These are phyloP conservation scores for Ciconia boyciana DNA, from an alignment of 2,113 vertebrate species.

Conservation along the genomic window DNA sequence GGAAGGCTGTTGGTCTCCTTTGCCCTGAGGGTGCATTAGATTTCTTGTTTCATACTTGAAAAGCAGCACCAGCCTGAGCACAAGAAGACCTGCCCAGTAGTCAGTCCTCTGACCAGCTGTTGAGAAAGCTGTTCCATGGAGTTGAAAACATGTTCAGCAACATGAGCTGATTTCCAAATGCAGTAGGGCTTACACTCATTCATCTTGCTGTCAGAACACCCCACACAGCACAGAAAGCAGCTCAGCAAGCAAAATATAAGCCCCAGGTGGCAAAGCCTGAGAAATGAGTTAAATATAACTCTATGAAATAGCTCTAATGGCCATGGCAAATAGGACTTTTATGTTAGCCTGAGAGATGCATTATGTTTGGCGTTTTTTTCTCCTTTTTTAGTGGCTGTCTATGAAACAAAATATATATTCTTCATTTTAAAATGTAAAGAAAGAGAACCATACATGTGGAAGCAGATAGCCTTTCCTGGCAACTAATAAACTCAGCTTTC, in stretches of 20 bases:
- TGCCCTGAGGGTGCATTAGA: background rate
- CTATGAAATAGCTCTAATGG: background rate
- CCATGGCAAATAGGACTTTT: background rate
- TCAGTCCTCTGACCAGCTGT: slow-evolving; percentile 3
- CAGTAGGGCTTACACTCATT: background rate
- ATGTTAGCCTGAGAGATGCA: background rate
- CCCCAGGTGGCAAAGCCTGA: background rate
- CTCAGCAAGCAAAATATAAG: background rate
- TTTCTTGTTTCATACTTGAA: background rate
- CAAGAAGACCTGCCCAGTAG: background rate
- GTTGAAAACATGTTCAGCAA: background rate
- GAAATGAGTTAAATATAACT: slow-evolving; percentile 21
- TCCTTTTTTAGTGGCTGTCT: background rate
- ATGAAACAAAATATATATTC: background rate
- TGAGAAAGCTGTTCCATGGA: background rate
- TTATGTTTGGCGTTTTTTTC: background rate
- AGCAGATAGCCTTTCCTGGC: background rate
- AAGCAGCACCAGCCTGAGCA: background rate
- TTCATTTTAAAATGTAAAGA: background rate
- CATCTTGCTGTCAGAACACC: slow-evolving; percentile 37
- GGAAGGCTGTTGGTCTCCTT: background rate
- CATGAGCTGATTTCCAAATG: background rate
- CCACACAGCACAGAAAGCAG: background rate
- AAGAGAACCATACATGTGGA: background rate
- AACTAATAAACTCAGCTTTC: background rate